phyloP scores from a whole-genome alignment of 1,140 invertebrate genomes.

The Magallana ariakensis region DNA sequence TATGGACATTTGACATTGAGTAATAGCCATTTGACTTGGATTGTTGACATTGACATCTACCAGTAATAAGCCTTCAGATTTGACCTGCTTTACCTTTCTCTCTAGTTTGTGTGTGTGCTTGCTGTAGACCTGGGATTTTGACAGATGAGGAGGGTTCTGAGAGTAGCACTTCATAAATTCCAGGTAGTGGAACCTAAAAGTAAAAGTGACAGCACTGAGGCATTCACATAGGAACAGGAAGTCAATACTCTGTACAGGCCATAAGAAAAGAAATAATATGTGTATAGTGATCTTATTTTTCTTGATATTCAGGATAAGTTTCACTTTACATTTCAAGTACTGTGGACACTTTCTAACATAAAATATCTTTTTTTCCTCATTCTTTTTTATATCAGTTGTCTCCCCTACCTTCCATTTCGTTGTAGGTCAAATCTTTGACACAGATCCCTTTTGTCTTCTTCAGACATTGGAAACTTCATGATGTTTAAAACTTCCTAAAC shows the following conservation, averaged over 20 bases:
- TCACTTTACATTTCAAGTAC: too few species aligned
- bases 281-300: too few species aligned
- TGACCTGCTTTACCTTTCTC: slow-evolving; percentile 55
- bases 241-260: too few species aligned
- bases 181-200: slow-evolving; percentile 67
- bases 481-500: slow-evolving; percentile 61
- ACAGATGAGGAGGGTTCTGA: slow-evolving; percentile 1
- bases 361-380: too few species aligned
- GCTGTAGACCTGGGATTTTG: slow-evolving; percentile 55
- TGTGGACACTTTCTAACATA: too few species aligned
- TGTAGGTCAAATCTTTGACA: slow-evolving; percentile 63
- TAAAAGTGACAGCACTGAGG: neutral
- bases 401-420: slow-evolving; percentile 61
- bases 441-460: slow-evolving; percentile 61
- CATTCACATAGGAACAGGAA: too few species aligned
- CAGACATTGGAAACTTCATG: slow-evolving; percentile 57
- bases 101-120: slow-evolving; percentile 61
- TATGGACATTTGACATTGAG: too few species aligned
- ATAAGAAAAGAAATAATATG: too few species aligned
- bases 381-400: too few species aligned
- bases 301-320: too few species aligned
- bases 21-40: too few species aligned
- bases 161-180: slow-evolving; percentile 65
- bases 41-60: too few species aligned
- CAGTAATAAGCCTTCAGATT: neutral